These are phyloP conservation scores for Caprella mutica DNA, from an alignment of 2,888 invertebrate species.

Conservation along the genomic window DNA sequence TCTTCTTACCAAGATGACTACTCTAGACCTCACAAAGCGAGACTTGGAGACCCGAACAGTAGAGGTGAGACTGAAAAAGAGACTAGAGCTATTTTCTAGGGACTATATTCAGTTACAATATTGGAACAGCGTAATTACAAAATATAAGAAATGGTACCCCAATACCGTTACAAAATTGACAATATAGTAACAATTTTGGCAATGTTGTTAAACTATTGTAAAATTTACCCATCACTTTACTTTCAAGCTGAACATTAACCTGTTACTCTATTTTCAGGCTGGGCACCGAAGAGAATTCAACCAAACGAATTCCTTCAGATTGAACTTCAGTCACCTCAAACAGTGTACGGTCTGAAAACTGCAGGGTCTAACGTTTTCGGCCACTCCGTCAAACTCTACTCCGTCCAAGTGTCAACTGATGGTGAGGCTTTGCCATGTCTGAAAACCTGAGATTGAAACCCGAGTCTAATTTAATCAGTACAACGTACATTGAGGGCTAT, in stretches of 20 bases:
- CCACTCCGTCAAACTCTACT: constrained; percentile 66
- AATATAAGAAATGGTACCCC: too few relatives aligned
- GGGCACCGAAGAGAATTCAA: constrained; percentile 54
- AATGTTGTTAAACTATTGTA: background rate
- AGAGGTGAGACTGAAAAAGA: too few relatives aligned
- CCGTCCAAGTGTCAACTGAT: constrained; percentile 58
- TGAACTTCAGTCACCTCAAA: constrained; percentile 52
- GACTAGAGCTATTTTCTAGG: too few relatives aligned
- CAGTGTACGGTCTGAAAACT: constrained; percentile 60
- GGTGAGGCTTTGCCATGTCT: too few relatives aligned
- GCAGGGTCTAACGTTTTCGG: constrained; percentile 58
- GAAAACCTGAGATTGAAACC: too few relatives aligned
- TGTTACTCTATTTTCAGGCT: constrained; percentile 39
- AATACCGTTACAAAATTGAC: too few relatives aligned
- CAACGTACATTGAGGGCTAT: too few relatives aligned
- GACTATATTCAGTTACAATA: background rate
- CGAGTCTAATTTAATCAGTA: too few relatives aligned
- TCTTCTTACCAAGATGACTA: constrained; percentile 46
- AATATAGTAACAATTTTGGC: too few relatives aligned
- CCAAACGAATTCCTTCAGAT: constrained; percentile 58
- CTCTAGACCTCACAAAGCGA: constrained; percentile 48
- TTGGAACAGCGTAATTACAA: too few relatives aligned
- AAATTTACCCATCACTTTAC: background rate
- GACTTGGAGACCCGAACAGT: constrained; percentile 39
- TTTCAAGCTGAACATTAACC: background rate